phyloP scores from a whole-genome alignment of 1,140 invertebrate species.

The Nephila pilipes region DNA sequence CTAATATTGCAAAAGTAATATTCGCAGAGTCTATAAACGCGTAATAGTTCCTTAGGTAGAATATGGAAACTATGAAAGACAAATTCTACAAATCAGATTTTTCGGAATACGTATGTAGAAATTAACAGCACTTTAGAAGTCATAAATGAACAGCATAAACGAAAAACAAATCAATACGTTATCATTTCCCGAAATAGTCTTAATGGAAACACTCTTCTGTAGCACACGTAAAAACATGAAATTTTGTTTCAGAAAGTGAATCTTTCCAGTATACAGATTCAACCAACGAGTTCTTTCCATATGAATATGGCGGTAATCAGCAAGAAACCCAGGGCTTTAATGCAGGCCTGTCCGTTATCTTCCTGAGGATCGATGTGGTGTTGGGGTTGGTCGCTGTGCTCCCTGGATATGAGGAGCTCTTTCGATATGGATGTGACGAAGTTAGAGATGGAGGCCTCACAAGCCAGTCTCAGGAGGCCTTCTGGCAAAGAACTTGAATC shows the following conservation, averaged over 20 bases:
- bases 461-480: slow-evolving; percentile 43
- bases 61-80: no score
- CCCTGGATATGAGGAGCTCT: slow-evolving; percentile 69
- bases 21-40: no score
- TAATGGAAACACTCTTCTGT: no score
- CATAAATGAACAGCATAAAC: no score
- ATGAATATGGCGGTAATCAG: not conserved
- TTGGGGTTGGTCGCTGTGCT: slow-evolving; percentile 48
- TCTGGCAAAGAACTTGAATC: slow-evolving; percentile 25
- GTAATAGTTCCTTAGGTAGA: no score
- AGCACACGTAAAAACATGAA: not conserved
- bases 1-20: no score
- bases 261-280: not conserved
- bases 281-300: not conserved
- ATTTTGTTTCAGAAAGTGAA: not conserved
- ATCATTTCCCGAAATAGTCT: no score
- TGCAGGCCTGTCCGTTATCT: not conserved
- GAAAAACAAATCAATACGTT: no score
- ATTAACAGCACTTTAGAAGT: no score
- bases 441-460: slow-evolving; percentile 68
- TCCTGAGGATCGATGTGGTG: slow-evolving; percentile 22
- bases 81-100: no score
- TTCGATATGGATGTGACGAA: slow-evolving; percentile 71
- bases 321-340: not conserved
- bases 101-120: no score